Evolutionary conservation across 2,888 invertebrate species (phyloP), one percentile per base, ranked within the genome.

Genomic region (Hermaeophaga mercurialis): DNA sequence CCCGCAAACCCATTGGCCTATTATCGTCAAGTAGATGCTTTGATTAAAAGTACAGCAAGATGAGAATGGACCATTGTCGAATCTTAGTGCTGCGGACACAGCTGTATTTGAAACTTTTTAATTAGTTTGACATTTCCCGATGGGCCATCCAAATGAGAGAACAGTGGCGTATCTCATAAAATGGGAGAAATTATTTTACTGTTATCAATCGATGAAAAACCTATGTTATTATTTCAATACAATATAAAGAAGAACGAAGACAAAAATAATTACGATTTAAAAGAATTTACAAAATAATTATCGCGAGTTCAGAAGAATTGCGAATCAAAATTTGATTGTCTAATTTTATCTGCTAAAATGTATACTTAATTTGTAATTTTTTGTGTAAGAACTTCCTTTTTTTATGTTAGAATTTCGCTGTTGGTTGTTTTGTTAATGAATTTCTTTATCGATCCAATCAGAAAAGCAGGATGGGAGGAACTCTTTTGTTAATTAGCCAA

Each of bases 101-200:
- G 46, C 28, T 46, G 46, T 17, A 46, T 28, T 33, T 46, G 9
- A 12, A 46, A 46, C 33, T 46, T 46, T 44, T 46, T 46, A 46
- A 46, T 46, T 46, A 46, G 46, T 46, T 46, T 46, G 46, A 46
- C 46, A 46, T 46, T 31, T 44, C 11, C 9, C 8, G 3, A n/a
- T 15, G 17, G 15, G 7, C 17, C 17, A 3, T 36, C 36, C 2
- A 15, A 36, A 36, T 36, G 4, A 36, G 7, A 17, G 7, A 36
- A 7, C 36, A 36, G 36, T 36, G 17, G 36, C 17, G 36, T 7
- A 36, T 7, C 7, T 17, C 12, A 9, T 8, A 28, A 5, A 22
- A 22, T 5, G 6, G 22, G 3, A 22, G 4, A 5, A 6, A 22
- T 22, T 22, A 22, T 22, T 22, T 22, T 22, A 5, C 6, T 22